phyloP scores from a whole-genome alignment of 2,113 vertebrate species.

The Albula goreensis region DNA sequence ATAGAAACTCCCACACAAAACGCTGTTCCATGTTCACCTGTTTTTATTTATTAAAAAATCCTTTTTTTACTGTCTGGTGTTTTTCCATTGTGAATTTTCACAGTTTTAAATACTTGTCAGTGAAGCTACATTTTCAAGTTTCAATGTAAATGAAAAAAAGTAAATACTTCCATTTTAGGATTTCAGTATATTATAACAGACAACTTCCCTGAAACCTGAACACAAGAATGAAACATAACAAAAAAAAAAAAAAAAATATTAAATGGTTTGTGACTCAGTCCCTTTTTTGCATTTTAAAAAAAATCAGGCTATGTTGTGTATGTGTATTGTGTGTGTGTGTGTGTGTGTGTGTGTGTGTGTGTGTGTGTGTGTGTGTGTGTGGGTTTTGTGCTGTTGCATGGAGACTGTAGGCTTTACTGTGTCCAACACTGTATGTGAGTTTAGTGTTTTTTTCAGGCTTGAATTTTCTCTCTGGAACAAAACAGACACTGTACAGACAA shows the following conservation, averaged over 20 bases:
- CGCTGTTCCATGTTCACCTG: neutral
- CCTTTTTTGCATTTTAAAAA: neutral
- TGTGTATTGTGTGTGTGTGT: neutral
- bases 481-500: neutral
- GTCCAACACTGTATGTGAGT: neutral
- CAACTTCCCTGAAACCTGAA: neutral
- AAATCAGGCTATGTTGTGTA: neutral
- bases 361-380: neutral
- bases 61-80: constrained; percentile 15
- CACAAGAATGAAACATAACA: neutral
- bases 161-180: neutral
- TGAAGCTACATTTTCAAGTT: constrained; percentile 31
- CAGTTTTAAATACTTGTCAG: constrained; percentile 22
- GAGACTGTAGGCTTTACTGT: neutral
- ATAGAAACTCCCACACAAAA: neutral
- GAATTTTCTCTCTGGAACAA: neutral
- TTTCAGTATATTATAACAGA: constrained; percentile 4
- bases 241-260: neutral
- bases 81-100: constrained; percentile 31
- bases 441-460: neutral
- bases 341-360: neutral
- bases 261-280: neutral
- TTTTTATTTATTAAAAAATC: constrained; percentile 27
- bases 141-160: constrained; percentile 24
- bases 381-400: too few species aligned